These are phyloP conservation scores for Daubentonia madagascariensis DNA, from an alignment of 2,113 vertebrate genomes.

Conservation along the genomic window DNA sequence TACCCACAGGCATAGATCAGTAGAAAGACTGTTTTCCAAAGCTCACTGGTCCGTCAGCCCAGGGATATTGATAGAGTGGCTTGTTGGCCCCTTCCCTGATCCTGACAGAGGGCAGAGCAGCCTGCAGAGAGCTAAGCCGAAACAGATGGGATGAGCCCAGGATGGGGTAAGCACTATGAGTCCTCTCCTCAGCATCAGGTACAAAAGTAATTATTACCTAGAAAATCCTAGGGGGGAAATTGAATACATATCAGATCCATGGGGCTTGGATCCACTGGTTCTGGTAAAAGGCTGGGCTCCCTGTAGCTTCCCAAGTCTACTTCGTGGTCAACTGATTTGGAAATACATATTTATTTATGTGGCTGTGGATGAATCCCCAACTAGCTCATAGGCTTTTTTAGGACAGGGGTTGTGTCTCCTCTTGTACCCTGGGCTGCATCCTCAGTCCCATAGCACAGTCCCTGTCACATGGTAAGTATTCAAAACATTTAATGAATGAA, in stretches of 20 bases:
- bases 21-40: constrained; percentile 49
- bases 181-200: background rate
- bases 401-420: background rate
- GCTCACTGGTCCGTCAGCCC: background rate
- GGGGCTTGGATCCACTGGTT: background rate
- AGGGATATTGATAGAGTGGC: background rate
- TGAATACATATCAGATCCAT: background rate
- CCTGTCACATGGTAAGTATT: background rate
- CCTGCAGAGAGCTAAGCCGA: constrained; percentile 32
- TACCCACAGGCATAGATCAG: background rate
- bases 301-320: background rate
- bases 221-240: background rate
- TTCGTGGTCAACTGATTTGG: background rate
- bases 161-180: background rate
- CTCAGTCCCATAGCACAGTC: background rate
- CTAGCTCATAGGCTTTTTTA: background rate
- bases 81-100: background rate
- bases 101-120: background rate
- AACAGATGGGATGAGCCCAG: constrained; percentile 18
- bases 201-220: constrained; percentile 12
- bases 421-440: background rate
- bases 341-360: constrained; percentile 22
- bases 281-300: background rate
- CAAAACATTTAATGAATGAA: background rate
- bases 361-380: background rate